Percentiles rank a stretch among this genome's conserved stretches.
These are phyloP conservation scores for Morus bassanus DNA, from an alignment of 2,797 vertebrate genomes.

Conservation along the genomic window DNA sequence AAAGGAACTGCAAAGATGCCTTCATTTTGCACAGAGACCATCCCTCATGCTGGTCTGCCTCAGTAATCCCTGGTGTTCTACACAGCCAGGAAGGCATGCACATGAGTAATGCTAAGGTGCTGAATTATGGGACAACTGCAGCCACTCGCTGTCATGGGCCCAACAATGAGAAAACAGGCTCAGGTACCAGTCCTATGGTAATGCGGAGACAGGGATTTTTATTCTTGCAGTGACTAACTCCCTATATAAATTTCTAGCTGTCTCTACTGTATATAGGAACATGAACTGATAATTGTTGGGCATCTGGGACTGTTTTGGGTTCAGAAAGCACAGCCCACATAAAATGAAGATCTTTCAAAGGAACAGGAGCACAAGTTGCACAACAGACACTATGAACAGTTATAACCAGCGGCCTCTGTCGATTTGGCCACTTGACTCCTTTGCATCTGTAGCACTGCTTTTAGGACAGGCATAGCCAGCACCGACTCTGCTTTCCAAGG, in stretches of 20 bases:
- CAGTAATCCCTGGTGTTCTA: not conserved
- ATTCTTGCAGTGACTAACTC: not conserved
- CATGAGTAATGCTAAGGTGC: not conserved
- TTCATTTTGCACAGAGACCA: not conserved
- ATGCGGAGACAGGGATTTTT: not conserved
- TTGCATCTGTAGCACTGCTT: accelerated
- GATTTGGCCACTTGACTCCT: not conserved
- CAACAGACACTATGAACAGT: too few relatives aligned
- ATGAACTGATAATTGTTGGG: not conserved
- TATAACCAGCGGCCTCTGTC: not conserved
- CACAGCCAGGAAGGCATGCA: not conserved
- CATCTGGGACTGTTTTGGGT: not conserved
- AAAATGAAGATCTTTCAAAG: not conserved
- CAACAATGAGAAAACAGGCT: not conserved
- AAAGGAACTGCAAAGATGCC: not conserved
- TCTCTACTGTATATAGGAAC: not conserved
- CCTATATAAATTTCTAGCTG: not conserved
- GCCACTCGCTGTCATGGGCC: too few relatives aligned
- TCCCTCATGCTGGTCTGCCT: not conserved
- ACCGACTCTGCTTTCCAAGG: not conserved
- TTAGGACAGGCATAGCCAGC: not conserved
- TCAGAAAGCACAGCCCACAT: not conserved
- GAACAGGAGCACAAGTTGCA: not conserved
- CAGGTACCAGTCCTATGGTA: too few relatives aligned
- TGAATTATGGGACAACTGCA: too few relatives aligned